Conservation (phyloP, 2,797 vertebrate genomes). For the Rhabdophis nuchalis region DNA sequence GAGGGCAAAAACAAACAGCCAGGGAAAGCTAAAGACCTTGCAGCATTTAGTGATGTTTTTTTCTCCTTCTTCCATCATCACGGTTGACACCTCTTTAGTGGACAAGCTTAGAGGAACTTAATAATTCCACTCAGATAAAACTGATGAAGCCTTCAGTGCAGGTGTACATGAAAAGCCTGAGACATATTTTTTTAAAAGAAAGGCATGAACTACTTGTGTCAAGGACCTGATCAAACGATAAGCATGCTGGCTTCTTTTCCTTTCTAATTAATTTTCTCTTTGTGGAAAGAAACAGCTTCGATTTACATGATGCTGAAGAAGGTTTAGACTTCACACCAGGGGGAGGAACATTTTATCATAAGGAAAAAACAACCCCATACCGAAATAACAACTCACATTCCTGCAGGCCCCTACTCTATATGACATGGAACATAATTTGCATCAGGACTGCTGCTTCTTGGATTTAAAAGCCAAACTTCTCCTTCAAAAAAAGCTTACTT, state of each 20-base stretch:
- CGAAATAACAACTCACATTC: slow-evolving; percentile 23
- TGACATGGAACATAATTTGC: neutral
- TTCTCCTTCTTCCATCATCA: slow-evolving; percentile 40
- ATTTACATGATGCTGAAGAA: slow-evolving; percentile 29
- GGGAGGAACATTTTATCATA: neutral
- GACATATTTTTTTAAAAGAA: slow-evolving; percentile 49
- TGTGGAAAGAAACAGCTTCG: slow-evolving; percentile 60
- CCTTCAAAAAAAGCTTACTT: slow-evolving; percentile 45
- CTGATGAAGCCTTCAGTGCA: slow-evolving; percentile 70
- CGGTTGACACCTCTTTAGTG: slow-evolving; percentile 62
- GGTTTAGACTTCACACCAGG: slow-evolving; percentile 23
- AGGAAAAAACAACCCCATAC: neutral
- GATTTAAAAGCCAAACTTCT: slow-evolving; percentile 43
- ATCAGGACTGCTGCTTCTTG: slow-evolving; percentile 14
- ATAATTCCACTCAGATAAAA: slow-evolving; percentile 66
- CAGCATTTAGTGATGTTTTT: slow-evolving; percentile 56
- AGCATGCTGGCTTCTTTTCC: slow-evolving; percentile 63
- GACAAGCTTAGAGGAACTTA: slow-evolving; percentile 67
- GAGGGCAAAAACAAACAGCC: slow-evolving; percentile 76
- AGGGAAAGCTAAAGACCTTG: slow-evolving; percentile 72
- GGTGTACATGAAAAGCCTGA: slow-evolving; percentile 71
- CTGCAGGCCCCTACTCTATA: neutral
- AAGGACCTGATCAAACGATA: slow-evolving; percentile 72
- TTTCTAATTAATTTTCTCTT: slow-evolving; percentile 69
- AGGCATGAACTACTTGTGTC: slow-evolving; percentile 73